A percentile compares a stretch with the other conserved stretches of the same genome.
These are phyloP conservation scores for Trileptium ribeirensis DNA, from an alignment of 2,888 invertebrate genomes.

Conservation along the genomic window DNA sequence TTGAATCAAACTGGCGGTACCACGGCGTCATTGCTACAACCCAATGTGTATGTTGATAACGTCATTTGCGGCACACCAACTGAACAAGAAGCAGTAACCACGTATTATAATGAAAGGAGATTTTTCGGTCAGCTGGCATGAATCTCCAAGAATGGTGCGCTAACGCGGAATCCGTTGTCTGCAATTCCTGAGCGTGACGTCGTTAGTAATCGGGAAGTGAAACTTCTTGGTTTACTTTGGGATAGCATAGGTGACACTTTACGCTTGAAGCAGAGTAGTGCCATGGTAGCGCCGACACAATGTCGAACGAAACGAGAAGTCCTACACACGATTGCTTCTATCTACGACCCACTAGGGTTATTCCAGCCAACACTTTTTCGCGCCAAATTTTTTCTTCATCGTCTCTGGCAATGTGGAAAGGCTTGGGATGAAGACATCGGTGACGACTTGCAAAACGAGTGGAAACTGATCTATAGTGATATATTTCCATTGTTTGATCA, in stretches of 20 bases:
- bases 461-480: background rate
- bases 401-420: constrained; percentile 35
- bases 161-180: background rate
- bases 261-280: background rate
- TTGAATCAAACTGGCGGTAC: background rate
- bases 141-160: constrained; percentile 21
- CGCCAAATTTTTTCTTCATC: constrained; percentile 40
- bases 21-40: background rate
- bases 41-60: constrained; percentile 36
- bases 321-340: constrained; percentile 30
- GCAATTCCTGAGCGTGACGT: background rate
- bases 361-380: constrained; percentile 26
- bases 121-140: constrained; percentile 23
- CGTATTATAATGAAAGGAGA: constrained; percentile 22
- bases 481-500: background rate
- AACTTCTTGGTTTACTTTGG: constrained; percentile 13
- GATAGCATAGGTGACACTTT: constrained; percentile 15
- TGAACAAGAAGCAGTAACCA: constrained; percentile 7
- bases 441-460: background rate
- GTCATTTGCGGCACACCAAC: background rate
- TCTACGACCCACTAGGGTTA: constrained; percentile 38
- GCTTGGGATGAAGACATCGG: constrained; percentile 40
- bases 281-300: background rate
- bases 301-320: constrained; percentile 29
- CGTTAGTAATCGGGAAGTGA: background rate